A percentile compares a stretch with the other conserved stretches of the same genome.
phyloP scores from a whole-genome alignment of 2,888 invertebrate species.

The Eilema caniola region DNA sequence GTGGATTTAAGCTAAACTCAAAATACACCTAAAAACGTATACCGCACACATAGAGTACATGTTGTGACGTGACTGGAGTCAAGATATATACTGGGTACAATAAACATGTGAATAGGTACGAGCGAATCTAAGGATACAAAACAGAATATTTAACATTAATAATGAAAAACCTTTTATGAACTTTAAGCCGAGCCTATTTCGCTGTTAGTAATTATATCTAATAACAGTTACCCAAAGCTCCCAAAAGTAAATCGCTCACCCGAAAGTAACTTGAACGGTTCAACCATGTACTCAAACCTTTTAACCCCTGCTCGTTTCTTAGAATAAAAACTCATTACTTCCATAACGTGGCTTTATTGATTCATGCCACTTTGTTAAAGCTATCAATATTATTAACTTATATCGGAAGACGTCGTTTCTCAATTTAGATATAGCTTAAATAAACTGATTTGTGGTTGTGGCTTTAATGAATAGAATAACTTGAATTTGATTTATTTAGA shows the following conservation, averaged over 20 bases:
- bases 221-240: conserved; percentile 34
- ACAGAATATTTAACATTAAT: neutral
- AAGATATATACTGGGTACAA: no score
- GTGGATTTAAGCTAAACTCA: no score
- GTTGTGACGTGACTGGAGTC: no score
- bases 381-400: conserved; percentile 3
- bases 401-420: neutral
- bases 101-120: neutral
- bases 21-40: no score
- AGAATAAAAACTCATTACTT: conserved; percentile 36
- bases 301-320: conserved; percentile 30
- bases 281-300: conserved; percentile 13
- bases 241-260: conserved; percentile 24
- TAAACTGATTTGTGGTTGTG: neutral
- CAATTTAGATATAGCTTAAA: neutral
- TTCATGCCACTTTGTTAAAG: conserved; percentile 27
- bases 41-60: no score
- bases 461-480: neutral
- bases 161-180: neutral
- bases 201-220: conserved; percentile 30
- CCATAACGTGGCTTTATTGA: conserved; percentile 26
- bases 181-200: conserved; percentile 15
- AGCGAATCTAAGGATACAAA: neutral
- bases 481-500: no score
- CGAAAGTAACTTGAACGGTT: conserved; percentile 15